phyloP scores from a whole-genome alignment of 2,113 vertebrate species.

The Lonchura striata region DNA sequence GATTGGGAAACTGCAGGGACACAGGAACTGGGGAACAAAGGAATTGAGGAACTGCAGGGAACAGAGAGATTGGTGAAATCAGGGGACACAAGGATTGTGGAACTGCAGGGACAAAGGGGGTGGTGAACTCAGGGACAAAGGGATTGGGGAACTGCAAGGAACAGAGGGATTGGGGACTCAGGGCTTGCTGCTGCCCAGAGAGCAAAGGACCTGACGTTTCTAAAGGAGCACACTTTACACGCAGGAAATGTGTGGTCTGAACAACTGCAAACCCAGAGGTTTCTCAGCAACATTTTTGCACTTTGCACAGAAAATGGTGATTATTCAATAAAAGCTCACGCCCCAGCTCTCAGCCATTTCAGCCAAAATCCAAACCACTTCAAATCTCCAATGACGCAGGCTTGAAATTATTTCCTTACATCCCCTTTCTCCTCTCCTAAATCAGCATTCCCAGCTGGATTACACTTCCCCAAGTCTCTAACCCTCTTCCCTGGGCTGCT shows the following conservation, averaged over 20 bases:
- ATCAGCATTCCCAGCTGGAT: neutral
- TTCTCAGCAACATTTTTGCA: neutral
- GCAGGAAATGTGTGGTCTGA: neutral
- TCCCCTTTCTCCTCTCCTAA: neutral
- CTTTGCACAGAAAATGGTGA: neutral
- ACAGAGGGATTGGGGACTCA: neutral
- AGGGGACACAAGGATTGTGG: no score
- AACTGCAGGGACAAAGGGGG: neutral
- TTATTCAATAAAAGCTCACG: neutral
- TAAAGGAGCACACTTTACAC: accelerated
- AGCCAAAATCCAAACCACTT: neutral
- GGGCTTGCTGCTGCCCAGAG: neutral
- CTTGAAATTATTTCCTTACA: neutral
- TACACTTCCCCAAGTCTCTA: neutral
- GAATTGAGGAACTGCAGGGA: neutral
- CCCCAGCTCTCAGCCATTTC: neutral
- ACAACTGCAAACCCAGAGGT: neutral
- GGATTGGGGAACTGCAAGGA: neutral
- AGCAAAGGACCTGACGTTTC: neutral
- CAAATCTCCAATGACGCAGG: neutral
- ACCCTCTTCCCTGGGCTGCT: accelerated
- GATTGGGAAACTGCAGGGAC: neutral
- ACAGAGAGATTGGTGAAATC: neutral
- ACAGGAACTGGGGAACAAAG: neutral
- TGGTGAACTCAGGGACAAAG: neutral